Evolutionary conservation across 92 coral and sea anemone genomes (phyloP).

Genomic region (Diadumene lineata): DNA sequence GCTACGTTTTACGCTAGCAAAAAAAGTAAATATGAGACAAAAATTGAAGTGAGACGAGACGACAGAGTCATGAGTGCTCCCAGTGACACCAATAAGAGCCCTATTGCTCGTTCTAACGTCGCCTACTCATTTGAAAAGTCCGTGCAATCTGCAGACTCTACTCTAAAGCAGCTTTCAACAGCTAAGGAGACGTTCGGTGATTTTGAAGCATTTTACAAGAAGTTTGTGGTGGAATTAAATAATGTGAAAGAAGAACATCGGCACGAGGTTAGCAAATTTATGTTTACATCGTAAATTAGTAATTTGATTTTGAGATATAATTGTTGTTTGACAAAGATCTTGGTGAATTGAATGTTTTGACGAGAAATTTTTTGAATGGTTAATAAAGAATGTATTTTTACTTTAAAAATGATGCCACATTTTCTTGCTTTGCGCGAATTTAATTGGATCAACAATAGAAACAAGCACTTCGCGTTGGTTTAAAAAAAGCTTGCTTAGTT

Average conservation of each 20-base stretch:
- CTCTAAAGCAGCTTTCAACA: slow-evolving; percentile 66
- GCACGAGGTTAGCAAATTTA: slow-evolving; percentile 37
- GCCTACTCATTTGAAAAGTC: slow-evolving; percentile 59
- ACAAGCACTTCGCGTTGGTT: too few relatives aligned
- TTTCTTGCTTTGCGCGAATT: neutral
- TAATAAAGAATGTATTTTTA: too few relatives aligned
- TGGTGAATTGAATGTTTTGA: too few relatives aligned
- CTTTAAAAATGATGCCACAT: too few relatives aligned
- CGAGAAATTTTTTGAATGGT: too few relatives aligned
- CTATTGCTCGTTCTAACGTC: slow-evolving; percentile 28
- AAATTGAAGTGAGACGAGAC: neutral
- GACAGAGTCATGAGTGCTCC: neutral
- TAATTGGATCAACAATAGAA: neutral
- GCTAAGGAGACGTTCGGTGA: slow-evolving; percentile 76
- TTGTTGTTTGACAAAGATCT: neutral
- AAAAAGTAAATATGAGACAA: neutral
- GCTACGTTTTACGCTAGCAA: neutral
- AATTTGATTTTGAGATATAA: neutral
- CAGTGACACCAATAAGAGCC: slow-evolving; percentile 4
- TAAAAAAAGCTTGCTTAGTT: too few relatives aligned
- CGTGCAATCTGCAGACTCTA: slow-evolving; percentile 56
- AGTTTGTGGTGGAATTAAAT: slow-evolving; percentile 67
- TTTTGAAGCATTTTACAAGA: slow-evolving; percentile 65
- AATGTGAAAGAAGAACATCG: slow-evolving; percentile 61
- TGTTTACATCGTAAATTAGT: slow-evolving; percentile 6